Evolutionary conservation across 2,797 vertebrate genomes (phyloP), one percentile per base, ranked within the genome.

Genomic region (Hephaestus fuliginosus): DNA sequence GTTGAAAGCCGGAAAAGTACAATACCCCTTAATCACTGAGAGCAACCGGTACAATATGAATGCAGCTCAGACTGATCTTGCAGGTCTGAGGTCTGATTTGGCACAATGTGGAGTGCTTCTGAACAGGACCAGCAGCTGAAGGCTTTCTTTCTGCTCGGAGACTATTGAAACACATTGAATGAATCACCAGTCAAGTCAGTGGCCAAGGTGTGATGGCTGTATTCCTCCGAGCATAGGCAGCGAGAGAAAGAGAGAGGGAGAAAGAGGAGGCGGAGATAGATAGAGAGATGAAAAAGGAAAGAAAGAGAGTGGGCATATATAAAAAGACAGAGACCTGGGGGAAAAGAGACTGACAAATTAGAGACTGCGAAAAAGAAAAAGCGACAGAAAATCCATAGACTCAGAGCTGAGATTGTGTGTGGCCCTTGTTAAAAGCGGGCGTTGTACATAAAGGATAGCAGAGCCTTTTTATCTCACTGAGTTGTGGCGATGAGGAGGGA

Each of bases 381-480:
- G 65, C 12, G 81, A 91, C 80, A 86, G 85, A 74, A 90, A 91
- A 93, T 93, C 92, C 73, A 89, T 92, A 82, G 80, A 80, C 70
- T 72, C 49, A n/a, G 67, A 83, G 81, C 76, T 68, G 79, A 85
- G 68, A 82, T 63, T 77, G 87, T 81, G 84, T 82, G 84, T 76
- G 87, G 88, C 82, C 56, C 75, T 71, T 73, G 88, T 89, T 88
- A 89, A 88, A 88, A 73, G 82, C 41, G 25, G 0, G 63, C 48
- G 60, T 76, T 62, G 87, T 82, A 90, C 83, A 91, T 87, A 83
- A 89, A 91, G 69, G 79, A 90, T 36, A 80, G 84, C 67, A 67
- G 80, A 87, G 78, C 14, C 76, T 79, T 89, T 92, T 91, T 84
- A 89, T 92, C 86, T 86, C 60, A 36, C 77, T 25, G 69, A 86